These are phyloP conservation scores for Lottia scabra DNA, from an alignment of 2,888 invertebrate species.

Conservation along the genomic window DNA sequence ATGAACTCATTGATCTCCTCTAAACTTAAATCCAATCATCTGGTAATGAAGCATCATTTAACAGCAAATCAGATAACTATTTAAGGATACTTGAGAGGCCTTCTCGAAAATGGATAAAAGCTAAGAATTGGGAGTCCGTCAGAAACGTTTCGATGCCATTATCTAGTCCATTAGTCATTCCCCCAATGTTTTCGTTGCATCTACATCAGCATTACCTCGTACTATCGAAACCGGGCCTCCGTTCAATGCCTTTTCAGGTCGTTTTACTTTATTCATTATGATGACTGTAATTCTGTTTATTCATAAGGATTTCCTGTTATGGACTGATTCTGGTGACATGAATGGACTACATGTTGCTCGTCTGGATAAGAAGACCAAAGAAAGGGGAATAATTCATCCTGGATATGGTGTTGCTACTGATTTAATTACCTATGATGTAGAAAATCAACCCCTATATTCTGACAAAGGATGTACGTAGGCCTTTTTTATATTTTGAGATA, in stretches of 20 bases:
- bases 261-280: neutral
- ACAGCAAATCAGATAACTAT: no score
- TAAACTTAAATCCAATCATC: no score
- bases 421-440: constrained; percentile 54
- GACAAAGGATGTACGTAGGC: constrained; percentile 17
- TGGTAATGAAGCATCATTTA: no score
- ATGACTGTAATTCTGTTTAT: neutral
- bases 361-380: constrained; percentile 54
- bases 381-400: constrained; percentile 62
- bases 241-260: neutral
- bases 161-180: no score
- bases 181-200: no score
- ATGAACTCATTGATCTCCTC: neutral
- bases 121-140: no score
- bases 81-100: no score
- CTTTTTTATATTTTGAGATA: no score
- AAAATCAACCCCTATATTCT: constrained; percentile 48
- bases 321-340: constrained; percentile 57
- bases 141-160: no score
- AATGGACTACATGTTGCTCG: constrained; percentile 62
- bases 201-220: neutral
- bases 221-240: no score
- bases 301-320: constrained; percentile 59
- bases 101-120: no score
- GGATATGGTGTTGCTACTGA: constrained; percentile 56